These are phyloP conservation scores for Chondrosia reniformis DNA, from an alignment of 37 sponge, comb jelly and placozoan genomes.

Conservation along the genomic window DNA sequence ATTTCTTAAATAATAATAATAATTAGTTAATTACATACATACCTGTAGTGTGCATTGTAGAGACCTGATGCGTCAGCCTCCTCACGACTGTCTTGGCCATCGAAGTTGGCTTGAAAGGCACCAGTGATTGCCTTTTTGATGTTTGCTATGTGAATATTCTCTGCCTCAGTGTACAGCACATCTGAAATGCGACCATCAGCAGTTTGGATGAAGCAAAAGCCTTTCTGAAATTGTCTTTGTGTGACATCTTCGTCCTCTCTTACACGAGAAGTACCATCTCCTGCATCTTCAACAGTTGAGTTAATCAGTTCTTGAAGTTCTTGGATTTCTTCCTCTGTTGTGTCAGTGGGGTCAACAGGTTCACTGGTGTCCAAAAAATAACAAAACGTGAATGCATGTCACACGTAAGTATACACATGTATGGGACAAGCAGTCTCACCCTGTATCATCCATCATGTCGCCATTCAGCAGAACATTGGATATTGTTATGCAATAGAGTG, in stretches of 20 bases:
- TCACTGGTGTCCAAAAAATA: no score
- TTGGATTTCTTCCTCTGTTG: background rate
- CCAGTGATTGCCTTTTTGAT: constrained; percentile 50
- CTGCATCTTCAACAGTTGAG: constrained; percentile 3
- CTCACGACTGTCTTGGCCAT: background rate
- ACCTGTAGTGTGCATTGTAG: constrained; percentile 5
- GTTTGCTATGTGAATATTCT: constrained; percentile 27
- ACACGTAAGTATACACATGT: background rate
- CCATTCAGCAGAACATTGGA: background rate
- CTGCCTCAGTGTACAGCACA: constrained; percentile 19
- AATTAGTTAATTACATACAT: no score
- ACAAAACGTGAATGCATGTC: no score
- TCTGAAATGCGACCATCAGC: constrained; percentile 33
- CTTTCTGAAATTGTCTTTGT: background rate
- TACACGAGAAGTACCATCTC: background rate
- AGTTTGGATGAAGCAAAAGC: constrained; percentile 40
- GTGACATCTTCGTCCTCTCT: no score
- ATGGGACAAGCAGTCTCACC: background rate
- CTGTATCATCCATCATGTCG: background rate
- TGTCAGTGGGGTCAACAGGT: background rate
- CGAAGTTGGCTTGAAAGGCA: constrained; percentile 59
- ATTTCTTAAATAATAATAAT: no score
- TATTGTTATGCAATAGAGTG: constrained; percentile 27
- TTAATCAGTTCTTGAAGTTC: constrained; percentile 1
- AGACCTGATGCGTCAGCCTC: background rate